Evolutionary conservation across 2,888 invertebrate species (phyloP), one percentile per base, ranked within the genome.

Genomic region (Drosophila gaucha): DNA sequence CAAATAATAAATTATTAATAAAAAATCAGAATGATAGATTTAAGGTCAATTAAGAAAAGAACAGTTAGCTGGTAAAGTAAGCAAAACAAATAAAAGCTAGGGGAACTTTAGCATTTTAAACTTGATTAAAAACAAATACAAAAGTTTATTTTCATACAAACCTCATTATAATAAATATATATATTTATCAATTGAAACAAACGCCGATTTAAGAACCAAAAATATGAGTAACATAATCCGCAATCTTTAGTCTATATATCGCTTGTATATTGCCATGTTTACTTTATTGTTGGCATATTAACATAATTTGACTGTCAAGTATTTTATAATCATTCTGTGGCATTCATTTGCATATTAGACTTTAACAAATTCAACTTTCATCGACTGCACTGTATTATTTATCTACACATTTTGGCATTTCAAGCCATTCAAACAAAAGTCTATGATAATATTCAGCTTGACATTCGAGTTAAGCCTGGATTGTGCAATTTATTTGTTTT

Each of bases 391-490:
- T n/a, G 8, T 22, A 18, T 16, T 55, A 30, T 20, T 58, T n/a
- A 18, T 33, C 12, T 38, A 59, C 3, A 41, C n/a, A 22, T 16
- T 50, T 67, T 47, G 54, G 20, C 16, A 33, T 33, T 41, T 36
- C 30, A 24, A 50, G 31, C 47, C n/a, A 33, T 22, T 31, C 52
- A 12, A 62, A 35, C 52, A 12, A 62, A 58, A 16, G 18, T 59
- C 50, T 41, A 58, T 55, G 75, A 26, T 54, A 78, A 82, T 85
- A 46, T 59, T 8, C 5, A 4, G 26, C 10, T 56, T 80, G 78
- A 80, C 78, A 78, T 84, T 74, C 80, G 1, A 22, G 49, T n/a
- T 28, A 16, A 39, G 38, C 9, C 31, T 26, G 16, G 18, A 62
- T 52, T 26, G 30, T 24, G 8, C 12, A 35, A 43, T 39, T 51